Percentiles rank a stretch among this genome's conserved stretches.
Evolutionary conservation across 2,797 vertebrate species (phyloP).

Genomic region (Anableps anableps): DNA sequence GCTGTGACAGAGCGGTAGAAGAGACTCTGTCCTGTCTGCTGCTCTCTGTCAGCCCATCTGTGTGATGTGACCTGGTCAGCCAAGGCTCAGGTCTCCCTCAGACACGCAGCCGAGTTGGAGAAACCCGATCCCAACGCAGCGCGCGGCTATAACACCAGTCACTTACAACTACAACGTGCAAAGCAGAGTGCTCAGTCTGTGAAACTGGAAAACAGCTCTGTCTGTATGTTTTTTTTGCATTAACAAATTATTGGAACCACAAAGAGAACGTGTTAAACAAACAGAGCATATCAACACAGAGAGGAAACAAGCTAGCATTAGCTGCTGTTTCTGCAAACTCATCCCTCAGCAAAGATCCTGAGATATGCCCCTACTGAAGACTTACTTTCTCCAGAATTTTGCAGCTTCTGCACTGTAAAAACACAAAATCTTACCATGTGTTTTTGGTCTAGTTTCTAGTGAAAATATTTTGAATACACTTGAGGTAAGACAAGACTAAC

Average conservation of each 20-base stretch:
- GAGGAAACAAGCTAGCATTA: not conserved
- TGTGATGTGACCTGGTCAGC: not conserved
- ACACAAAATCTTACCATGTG: no score
- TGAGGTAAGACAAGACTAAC: no score
- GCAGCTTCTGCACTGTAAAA: not conserved
- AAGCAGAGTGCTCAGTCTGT: not conserved
- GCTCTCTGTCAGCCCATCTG: not conserved
- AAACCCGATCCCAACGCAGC: not conserved
- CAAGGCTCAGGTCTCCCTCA: constrained; percentile 2
- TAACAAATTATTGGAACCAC: not conserved
- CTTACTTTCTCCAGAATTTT: not conserved
- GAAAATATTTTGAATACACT: no score
- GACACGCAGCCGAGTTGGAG: not conserved
- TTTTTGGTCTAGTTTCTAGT: no score
- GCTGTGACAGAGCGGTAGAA: not conserved
- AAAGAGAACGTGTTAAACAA: not conserved
- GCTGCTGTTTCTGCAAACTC: not conserved
- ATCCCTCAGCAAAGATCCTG: not conserved
- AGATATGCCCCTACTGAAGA: not conserved
- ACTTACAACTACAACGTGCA: not conserved
- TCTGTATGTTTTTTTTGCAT: not conserved
- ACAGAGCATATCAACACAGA: not conserved
- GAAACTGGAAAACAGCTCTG: not conserved
- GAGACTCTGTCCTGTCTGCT: not conserved
- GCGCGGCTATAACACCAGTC: not conserved